These are phyloP conservation scores for Pogonophryne albipinna DNA, from an alignment of 2,797 vertebrate genomes.

Conservation along the genomic window DNA sequence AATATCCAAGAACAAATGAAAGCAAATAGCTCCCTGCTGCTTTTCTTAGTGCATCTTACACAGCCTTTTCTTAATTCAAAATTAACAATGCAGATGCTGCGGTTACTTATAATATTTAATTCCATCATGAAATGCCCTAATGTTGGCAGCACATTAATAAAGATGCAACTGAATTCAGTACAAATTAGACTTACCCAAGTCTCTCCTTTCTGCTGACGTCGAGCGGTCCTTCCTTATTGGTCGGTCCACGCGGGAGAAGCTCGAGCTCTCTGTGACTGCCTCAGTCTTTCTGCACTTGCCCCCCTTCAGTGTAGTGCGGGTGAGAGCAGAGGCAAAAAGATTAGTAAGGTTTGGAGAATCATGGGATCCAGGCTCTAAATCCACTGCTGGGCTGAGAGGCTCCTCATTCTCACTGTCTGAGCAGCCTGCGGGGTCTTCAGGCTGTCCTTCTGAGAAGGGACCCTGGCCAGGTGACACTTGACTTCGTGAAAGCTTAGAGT, in stretches of 20 bases:
- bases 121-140: background rate
- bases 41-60: constrained; percentile 7
- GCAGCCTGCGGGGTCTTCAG: constrained; percentile 76
- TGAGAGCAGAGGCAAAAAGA: constrained; percentile 97
- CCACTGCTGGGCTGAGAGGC: constrained; percentile 77
- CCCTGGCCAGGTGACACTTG: constrained; percentile 77
- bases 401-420: constrained; percentile 88
- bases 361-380: constrained; percentile 68
- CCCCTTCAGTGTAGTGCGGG: constrained; percentile 81
- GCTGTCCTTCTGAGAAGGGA: constrained; percentile 80
- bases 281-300: constrained; percentile 86
- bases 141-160: background rate
- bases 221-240: constrained; percentile 89
- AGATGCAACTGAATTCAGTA: constrained; percentile 3
- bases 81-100: background rate
- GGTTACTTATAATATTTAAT: background rate
- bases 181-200: constrained; percentile 84
- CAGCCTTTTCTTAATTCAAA: background rate
- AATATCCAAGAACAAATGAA: constrained; percentile 28
- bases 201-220: constrained; percentile 88
- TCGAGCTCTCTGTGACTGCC: constrained; percentile 73
- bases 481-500: constrained; percentile 81
- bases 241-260: constrained; percentile 89
- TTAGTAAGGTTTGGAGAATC: constrained; percentile 90
- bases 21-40: constrained; percentile 25